Conservation (phyloP, 1,140 invertebrate genomes). For the Megalonaias nervosa region DNA sequence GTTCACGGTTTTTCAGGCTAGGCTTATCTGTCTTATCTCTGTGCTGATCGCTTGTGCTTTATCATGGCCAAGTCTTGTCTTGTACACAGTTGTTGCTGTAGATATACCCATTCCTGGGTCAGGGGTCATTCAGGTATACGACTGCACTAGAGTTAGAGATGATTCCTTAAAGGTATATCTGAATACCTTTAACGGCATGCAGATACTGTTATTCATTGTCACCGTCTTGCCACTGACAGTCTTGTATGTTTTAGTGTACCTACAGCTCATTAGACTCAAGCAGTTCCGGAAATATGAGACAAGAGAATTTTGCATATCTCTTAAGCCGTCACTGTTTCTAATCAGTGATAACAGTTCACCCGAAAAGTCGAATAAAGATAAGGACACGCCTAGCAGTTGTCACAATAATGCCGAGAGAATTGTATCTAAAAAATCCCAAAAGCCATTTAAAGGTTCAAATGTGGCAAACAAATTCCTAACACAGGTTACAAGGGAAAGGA, state of each 20-base stretch:
- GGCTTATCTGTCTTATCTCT: slow-evolving; percentile 17
- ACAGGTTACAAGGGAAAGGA: too few species aligned
- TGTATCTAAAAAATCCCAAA: slow-evolving; percentile 1
- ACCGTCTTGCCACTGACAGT: slow-evolving; percentile 2
- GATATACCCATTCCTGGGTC: slow-evolving; percentile 13
- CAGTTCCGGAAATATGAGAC: background rate
- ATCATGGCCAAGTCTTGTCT: slow-evolving; percentile 26
- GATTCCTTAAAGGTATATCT: slow-evolving; percentile 11
- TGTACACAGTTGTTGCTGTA: slow-evolving; percentile 19
- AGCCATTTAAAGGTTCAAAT: background rate
- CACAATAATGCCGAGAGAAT: too few species aligned
- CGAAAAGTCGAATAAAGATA: background rate
- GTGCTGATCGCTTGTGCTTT: slow-evolving; percentile 5
- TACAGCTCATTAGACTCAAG: slow-evolving; percentile 13
- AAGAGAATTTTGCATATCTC: too few species aligned
- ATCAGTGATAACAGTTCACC: background rate
- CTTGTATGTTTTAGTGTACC: slow-evolving; percentile 22
- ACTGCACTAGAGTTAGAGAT: background rate
- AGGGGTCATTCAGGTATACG: slow-evolving; percentile 19
- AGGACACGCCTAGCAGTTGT: background rate
- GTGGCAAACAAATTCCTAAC: too few species aligned
- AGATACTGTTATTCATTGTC: slow-evolving; percentile 10
- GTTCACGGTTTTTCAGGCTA: slow-evolving; percentile 14
- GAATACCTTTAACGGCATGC: slow-evolving; percentile 18
- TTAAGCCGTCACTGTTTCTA: too few species aligned